Base-by-base conservation (phyloP, 2,888 invertebrate genomes). In the Plemyria rubiginata region DNA sequence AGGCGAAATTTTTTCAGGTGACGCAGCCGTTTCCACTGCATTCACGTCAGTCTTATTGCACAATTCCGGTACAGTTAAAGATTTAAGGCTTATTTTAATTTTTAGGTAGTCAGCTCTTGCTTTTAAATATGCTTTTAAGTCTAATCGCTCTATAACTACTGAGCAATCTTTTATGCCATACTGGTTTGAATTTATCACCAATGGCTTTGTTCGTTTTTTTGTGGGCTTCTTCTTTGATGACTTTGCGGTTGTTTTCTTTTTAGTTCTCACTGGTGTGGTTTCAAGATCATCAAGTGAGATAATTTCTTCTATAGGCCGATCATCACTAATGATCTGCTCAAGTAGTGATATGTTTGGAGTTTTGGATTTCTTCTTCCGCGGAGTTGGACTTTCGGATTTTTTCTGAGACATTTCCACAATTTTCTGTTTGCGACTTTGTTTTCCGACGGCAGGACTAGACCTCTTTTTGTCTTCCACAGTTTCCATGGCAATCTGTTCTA, bases 321-420 rank as follows among this genome's bases (percentile, higher is more conserved):
- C 88, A 71, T 90, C 90, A 43, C 81, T 86, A 58, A 93, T 87
- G 28, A 90, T 91, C 70, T 92, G 87, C 67, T 92, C 92, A 64
- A 90, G 79, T 1, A 91, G 81, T 16, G 91, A 91, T 76, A 92
- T 89, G 69, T 87, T 91, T 38, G 88, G 87, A 7, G 87, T 68
- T 12, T 48, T 88, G 0, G 68, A 1, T 72, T 82, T 88, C 60
- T 73, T 84, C 29, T 70, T 73, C 66, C 72, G 78, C 48, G 67
- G 67, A 15, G 72, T 72, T 2, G 88, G 85, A 64, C 84, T 88
- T 43, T 71, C 74, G n/a, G 85, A 83, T 32, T 64, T 76, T 57
- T 75, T 79, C 36, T 77, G 75, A 13, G 79, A 71, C 50, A 75
- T 72, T 15, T 75, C 66, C 16, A 77, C 56, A 9, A 72, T 55